Evolutionary conservation across 1,140 invertebrate species (phyloP), one percentile per base, ranked within the genome.

Genomic region (Tetraneura akinire): DNA sequence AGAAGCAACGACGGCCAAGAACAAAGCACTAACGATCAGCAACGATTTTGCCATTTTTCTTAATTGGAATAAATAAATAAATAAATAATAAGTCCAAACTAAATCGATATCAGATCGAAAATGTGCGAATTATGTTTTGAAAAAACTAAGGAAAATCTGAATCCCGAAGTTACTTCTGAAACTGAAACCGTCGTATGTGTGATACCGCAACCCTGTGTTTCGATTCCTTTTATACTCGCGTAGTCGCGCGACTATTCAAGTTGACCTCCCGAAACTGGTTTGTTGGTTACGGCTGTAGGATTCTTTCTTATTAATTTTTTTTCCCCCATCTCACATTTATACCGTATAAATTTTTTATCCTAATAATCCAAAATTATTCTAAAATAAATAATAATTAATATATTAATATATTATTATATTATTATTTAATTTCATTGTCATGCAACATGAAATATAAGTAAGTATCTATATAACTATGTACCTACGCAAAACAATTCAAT

Each of bases 1-100:
- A 78, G 74, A 78, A 78, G 74, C 51, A 78, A 57, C 53, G 9
- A 78, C 74, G 74, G 74, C 74, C 74, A 78, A 78, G 47, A 78
- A 78, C 55, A 78, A 78, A 14, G 55, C 74, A 78, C 37, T 47
- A 3, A 60, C 53, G 55, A 78, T 57, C 51, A 78, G 74, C 74
- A 78, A 78, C 74, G 74, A 78, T 60, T 78, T 78, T 60, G 53
- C 74, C 74, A 78, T 78, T 57, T 74, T 73, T 57, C 37, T 26
- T 23, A 23, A 42, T 55, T 55, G 53, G 32, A 37, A 16, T 23
- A 8, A 37, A 37, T 37, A 37, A 37, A 37, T 37, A 37, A 37
- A 37, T 37, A 74, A 74, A 74, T 74, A 57, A 57, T 42, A 60
- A 60, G 16, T 60, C 0, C 21, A 78, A 74, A 74, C 11, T 13